Evolutionary conservation across 2,888 invertebrate genomes (phyloP).

Genomic region (Polylopha cassiicola): DNA sequence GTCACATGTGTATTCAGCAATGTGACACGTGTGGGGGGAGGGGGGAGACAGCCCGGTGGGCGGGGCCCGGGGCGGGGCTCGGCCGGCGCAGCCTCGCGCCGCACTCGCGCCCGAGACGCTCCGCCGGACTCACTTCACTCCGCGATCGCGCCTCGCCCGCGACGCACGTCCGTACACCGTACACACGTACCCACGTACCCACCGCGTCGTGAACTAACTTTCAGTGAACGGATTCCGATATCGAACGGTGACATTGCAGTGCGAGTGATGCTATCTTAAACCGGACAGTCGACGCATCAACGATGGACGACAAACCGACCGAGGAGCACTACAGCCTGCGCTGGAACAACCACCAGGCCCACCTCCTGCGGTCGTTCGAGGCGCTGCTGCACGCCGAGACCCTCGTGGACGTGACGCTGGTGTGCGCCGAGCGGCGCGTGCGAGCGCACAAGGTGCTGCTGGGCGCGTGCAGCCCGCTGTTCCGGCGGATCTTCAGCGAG

Average conservation of each 20-base stretch:
- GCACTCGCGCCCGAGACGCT: constrained; percentile 7
- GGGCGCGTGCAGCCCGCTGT: constrained; percentile 92
- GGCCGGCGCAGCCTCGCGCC: no score
- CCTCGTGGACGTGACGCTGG: constrained; percentile 92
- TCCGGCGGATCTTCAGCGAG: constrained; percentile 91
- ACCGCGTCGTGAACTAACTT: constrained; percentile 27
- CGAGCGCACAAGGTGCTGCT: constrained; percentile 94
- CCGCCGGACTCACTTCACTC: constrained; percentile 43
- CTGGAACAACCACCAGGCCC: constrained; percentile 96
- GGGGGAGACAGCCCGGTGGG: constrained; percentile 56
- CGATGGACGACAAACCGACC: constrained; percentile 70
- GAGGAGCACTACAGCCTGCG: constrained; percentile 93
- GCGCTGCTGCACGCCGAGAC: constrained; percentile 91
- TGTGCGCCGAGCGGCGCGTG: constrained; percentile 90
- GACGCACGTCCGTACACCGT: constrained; percentile 51
- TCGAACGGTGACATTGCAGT: constrained; percentile 56
- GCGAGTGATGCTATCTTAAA: constrained; percentile 54
- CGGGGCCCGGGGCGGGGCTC: no score
- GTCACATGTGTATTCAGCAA: constrained; percentile 65
- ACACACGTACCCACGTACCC: constrained; percentile 42
- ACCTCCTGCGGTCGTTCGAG: constrained; percentile 92
- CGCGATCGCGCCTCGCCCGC: constrained; percentile 54
- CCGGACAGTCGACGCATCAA: constrained; percentile 29
- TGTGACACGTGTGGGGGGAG: constrained; percentile 64
- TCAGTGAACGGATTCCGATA: constrained; percentile 43